Base-by-base conservation (phyloP, 2,797 vertebrate species). In the Sarcoramphus papa region DNA sequence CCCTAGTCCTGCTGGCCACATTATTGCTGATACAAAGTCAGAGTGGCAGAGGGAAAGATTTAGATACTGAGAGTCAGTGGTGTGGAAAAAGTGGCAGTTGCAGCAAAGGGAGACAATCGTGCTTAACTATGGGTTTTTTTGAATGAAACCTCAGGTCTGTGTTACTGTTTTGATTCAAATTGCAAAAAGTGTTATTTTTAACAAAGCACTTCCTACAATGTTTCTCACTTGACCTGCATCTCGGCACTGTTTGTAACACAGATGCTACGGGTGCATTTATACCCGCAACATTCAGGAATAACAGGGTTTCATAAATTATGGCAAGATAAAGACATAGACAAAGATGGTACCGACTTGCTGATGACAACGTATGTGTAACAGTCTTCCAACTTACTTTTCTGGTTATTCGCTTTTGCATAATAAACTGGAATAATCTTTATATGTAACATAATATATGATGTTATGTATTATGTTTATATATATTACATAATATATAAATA, bases 341-440 rank as follows among this genome's bases (percentile, higher is more conserved):
- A 27, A 87, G 68, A 30, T 83, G 73, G 40, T 70, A 78, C 85
- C 8, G 10, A 25, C 54, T 79, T 67, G 67, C 19, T 89, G 81
- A 73, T 76, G 54, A 35, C 41, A 63, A 4, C 0, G 0, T 50
- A 62, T 30, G 19, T 90, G 33, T 72, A 75, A 33, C 51, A 78
- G 53, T 85, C 53, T 76, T 91, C 62, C 59, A 87, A 5, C 67
- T 88, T 77, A 78, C 74, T 92, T 81, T 88, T 92, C 73, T 86
- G 74, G 85, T 96, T 95, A 77, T 86, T 81, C 5, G 43, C 24
- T 91, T 91, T 87, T 85, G 59, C 60, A 59, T 93, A 85, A 85
- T 65, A 76, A 82, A 59, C 64, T 82, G 56, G 35, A 91, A 60
- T 78, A 11, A 47, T 73, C 33, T 84, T 85, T 93, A 59, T 85